These are phyloP conservation scores for Procambarus clarkii DNA, from an alignment of 1,140 invertebrate species.

Conservation along the genomic window DNA sequence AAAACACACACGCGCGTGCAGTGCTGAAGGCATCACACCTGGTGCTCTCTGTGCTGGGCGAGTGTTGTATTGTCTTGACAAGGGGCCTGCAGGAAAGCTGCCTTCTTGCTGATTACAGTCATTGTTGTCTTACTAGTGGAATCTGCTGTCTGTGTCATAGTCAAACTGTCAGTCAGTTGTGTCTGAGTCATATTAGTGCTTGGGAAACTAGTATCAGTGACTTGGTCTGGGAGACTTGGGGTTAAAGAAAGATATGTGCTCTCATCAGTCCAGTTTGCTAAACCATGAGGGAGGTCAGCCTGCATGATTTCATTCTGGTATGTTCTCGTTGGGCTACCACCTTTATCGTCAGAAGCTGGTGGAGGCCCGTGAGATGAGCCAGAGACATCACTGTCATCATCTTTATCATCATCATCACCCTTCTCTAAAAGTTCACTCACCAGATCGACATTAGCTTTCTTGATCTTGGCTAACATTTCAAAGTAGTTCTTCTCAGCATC, in stretches of 20 bases:
- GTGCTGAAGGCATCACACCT: constrained; percentile 59
- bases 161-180: constrained; percentile 19
- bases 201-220: constrained; percentile 49
- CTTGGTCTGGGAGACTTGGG: constrained; percentile 46
- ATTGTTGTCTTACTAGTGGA: constrained; percentile 20
- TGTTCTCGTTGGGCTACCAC: constrained; percentile 68
- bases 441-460: constrained; percentile 48
- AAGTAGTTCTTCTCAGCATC: constrained; percentile 74
- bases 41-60: constrained; percentile 35
- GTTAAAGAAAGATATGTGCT: constrained; percentile 84
- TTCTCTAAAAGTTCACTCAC: constrained; percentile 58
- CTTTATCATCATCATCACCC: constrained; percentile 75
- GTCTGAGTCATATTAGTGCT: constrained; percentile 40
- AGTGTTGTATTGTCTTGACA: constrained; percentile 42
- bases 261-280: constrained; percentile 88
- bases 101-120: constrained; percentile 45
- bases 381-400: constrained; percentile 80
- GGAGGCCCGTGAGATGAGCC: constrained; percentile 50
- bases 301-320: constrained; percentile 80
- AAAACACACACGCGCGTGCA: constrained; percentile 35
- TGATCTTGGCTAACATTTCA: constrained; percentile 66
- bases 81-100: constrained; percentile 58
- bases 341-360: constrained; percentile 58
- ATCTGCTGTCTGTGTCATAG: constrained; percentile 42
- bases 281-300: constrained; percentile 85